Base-by-base conservation (phyloP, 2,797 vertebrate genomes). In the Taenioides sp. region DNA sequence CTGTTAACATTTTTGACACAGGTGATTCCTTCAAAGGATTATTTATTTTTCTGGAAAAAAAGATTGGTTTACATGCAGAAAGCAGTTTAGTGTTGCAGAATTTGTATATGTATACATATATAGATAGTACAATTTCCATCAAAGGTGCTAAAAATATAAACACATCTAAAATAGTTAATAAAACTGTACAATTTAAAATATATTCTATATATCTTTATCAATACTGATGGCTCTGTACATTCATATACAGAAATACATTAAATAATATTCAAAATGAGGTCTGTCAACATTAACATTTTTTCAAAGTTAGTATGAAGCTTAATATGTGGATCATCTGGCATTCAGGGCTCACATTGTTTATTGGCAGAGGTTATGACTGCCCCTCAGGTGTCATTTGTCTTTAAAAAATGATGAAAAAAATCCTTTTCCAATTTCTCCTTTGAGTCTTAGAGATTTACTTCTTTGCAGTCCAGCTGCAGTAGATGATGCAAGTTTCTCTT, bases 361-460 rank as follows among this genome's bases (percentile, higher is more conserved):
- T 43, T 12, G 49, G 23, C 50, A 31, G 70, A 20, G 22, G 14
- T 0, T 47, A 63, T 22, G 11, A 22, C 49, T 52, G 20, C 69
- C 57, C 57, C 69, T 52, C 67, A 18, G 47, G 14, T 65, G 70
- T 90, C 73, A 89, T 71, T 92, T 93, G 37, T 92, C 90, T 61
- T 77, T 89, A 74, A 95, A 95, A 43, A 95, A 78, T 20, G 91
- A 87, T n/a, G 91, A 91, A 80, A 95, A 94, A 77, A 95, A 94
- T 27, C 89, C 82, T 73, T 89, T 94, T 31, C 82, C 80, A 73
- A 65, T 81, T 67, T 95, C 93, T 66, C 92, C 88, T 58, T 89
- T 90, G 54, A 93, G 3, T 83, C 5, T 91, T 71, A 94, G 79
- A 69, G 94, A 95, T 55, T 87, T 94, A 89, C 88, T 94, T 78